Percentiles rank a stretch among this genome's conserved stretches.
Conservation (phyloP, 2,888 invertebrate genomes). For the Schizotus pectinicornis region DNA sequence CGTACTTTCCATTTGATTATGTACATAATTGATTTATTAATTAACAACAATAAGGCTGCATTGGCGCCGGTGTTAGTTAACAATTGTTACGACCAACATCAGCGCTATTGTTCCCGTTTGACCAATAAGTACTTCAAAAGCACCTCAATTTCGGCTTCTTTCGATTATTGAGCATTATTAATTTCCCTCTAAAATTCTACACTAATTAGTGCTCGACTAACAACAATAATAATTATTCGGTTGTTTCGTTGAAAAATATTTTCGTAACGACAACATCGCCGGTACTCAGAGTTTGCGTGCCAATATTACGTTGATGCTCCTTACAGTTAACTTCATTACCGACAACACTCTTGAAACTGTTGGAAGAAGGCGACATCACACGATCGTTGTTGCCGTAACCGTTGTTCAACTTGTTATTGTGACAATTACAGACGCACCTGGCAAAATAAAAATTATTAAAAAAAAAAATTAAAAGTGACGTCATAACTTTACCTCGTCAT, state of each 20-base stretch:
- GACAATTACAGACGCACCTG: conserved; percentile 61
- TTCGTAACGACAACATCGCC: conserved; percentile 92
- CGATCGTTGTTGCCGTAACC: conserved; percentile 45
- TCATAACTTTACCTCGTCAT: background rate
- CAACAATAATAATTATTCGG: conserved; percentile 33
- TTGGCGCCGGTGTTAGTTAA: conserved; percentile 8
- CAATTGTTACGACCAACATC: background rate
- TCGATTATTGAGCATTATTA: conserved; percentile 26
- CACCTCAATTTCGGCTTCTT: background rate
- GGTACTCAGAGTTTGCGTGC: conserved; percentile 86
- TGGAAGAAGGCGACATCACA: conserved; percentile 53
- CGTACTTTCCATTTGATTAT: conserved; percentile 12
- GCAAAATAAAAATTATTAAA: conserved; percentile 35
- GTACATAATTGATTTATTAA: conserved; percentile 2
- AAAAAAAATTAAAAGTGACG: background rate
- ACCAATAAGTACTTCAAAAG: background rate
- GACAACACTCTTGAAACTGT: conserved; percentile 45
- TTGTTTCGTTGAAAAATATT: conserved; percentile 63
- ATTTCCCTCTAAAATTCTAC: conserved; percentile 4
- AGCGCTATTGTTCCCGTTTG: background rate
- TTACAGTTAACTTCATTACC: conserved; percentile 51
- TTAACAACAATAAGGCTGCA: conserved; percentile 4
- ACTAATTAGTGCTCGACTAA: conserved; percentile 1
- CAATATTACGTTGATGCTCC: conserved; percentile 63
- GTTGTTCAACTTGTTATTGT: conserved; percentile 48